Base-by-base conservation (phyloP, 2,888 invertebrate species). In the Drosophila quasianomalipes region DNA sequence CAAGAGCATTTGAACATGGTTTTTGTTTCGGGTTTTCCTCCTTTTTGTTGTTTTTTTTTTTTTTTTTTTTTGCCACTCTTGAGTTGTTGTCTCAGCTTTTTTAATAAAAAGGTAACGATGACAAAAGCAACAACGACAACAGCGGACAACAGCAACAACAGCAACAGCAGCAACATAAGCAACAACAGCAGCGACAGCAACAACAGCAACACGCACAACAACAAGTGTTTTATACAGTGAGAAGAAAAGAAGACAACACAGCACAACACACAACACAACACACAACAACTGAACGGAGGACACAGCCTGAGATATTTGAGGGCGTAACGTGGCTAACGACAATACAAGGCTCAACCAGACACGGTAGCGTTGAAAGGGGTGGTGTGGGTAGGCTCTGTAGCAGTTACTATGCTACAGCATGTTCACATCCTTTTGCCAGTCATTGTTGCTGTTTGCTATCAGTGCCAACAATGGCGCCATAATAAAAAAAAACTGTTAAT, bases 91-190 rank as follows among this genome's bases (percentile, higher is more conserved):
- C 58, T 66, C 66, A 54, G 79, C 63, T 77, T 80, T 80, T 79
- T 80, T 79, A 81, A 81, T 81, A 79, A 78, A 78, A 79, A 76
- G 75, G 59, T 73, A 80, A 67, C 80, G 80, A 64, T 75, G 76
- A 70, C 70, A 73, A 73, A 58, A 51, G 57, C 64, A 72, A 57
- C 75, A 59, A 47, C 60, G n/a, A 12, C 22, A 22, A 22, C 22
- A 22, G 22, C 22, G 22, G 22, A 22, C 22, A 22, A 22, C 41
- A 41, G 41, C 41, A 0, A n/a, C 41, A 39, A 3, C 39, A 19
- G 19, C 39, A 0, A n/a, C 39, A 39, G 2, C 39, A n/a, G 19
- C 63, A 72, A 55, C 75, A 58, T 22, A 22, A 49, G 57, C 63
- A 72, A 57, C 75, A 59, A 39, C 60, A 41, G 33, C 61, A 59